A percentile compares a stretch with the other conserved stretches of the same genome.
phyloP scores from a whole-genome alignment of 2,888 invertebrate species.

The Melitaea athalia region DNA sequence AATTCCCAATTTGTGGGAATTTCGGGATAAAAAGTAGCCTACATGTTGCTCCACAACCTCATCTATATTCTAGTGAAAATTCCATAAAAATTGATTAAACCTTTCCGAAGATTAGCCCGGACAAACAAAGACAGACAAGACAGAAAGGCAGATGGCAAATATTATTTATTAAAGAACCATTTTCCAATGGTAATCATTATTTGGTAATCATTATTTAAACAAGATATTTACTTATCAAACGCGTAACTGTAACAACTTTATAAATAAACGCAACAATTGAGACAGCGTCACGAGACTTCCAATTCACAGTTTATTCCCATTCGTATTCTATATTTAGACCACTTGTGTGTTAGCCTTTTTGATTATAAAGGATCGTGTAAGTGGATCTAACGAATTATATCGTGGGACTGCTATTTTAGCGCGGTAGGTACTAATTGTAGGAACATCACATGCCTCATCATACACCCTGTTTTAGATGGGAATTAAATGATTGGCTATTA shows the following conservation, averaged over 20 bases:
- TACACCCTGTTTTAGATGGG: conserved; percentile 26
- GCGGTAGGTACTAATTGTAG: conserved; percentile 55
- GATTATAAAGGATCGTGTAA: conserved; percentile 54
- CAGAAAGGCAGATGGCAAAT: too few species aligned
- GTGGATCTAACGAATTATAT: conserved; percentile 51
- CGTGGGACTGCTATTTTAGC: conserved; percentile 62
- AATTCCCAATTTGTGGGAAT: too few species aligned
- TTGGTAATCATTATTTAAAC: conserved; percentile 8
- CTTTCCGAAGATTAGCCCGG: too few species aligned
- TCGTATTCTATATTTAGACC: conserved; percentile 70
- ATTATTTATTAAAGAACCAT: not conserved
- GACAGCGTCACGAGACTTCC: conserved; percentile 63
- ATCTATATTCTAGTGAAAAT: too few species aligned
- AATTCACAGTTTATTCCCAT: conserved; percentile 61
- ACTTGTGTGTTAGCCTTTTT: conserved; percentile 67
- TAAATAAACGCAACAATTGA: conserved; percentile 66
- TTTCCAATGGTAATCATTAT: conserved; percentile 12
- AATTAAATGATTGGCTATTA: conserved; percentile 37
- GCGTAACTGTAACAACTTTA: conserved; percentile 45
- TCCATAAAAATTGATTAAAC: too few species aligned
- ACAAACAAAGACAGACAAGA: too few species aligned
- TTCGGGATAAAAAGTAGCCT: too few species aligned
- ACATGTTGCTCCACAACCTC: too few species aligned
- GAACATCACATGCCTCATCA: conserved; percentile 50
- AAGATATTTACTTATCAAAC: conserved; percentile 22